These are phyloP conservation scores for Melinaea marsaeus DNA, from an alignment of 2,888 invertebrate species.

Conservation along the genomic window DNA sequence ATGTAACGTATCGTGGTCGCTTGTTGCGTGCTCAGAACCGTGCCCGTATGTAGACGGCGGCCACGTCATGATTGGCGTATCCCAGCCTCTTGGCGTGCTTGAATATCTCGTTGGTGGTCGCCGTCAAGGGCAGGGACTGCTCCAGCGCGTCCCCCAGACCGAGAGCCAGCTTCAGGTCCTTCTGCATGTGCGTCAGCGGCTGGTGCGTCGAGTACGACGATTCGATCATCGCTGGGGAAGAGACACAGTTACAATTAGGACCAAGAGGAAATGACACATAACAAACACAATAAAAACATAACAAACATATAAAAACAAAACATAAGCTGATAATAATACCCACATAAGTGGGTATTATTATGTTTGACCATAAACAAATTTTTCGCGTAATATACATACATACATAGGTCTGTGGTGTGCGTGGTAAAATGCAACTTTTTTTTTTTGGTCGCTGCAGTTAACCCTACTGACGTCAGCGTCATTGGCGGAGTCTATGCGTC, in stretches of 20 bases:
- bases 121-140: constrained; percentile 93
- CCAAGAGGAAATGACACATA: too few relatives aligned
- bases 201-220: constrained; percentile 90
- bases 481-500: constrained; percentile 2
- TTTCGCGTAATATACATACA: too few relatives aligned
- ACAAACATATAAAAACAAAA: too few relatives aligned
- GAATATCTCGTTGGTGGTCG: constrained; percentile 96
- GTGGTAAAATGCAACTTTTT: too few relatives aligned
- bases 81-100: constrained; percentile 97
- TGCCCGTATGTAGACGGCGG: constrained; percentile 94
- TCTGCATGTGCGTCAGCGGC: constrained; percentile 96
- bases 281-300: too few relatives aligned
- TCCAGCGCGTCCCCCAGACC: constrained; percentile 93
- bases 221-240: constrained; percentile 86
- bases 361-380: too few relatives aligned
- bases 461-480: too few relatives aligned
- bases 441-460: too few relatives aligned
- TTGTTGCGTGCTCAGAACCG: constrained; percentile 80
- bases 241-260: neutral
- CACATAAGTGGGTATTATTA: too few relatives aligned
- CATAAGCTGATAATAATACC: too few relatives aligned
- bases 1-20: too few relatives aligned
- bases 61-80: constrained; percentile 94
- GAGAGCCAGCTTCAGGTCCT: constrained; percentile 93
- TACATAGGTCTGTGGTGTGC: too few relatives aligned